phyloP scores from a whole-genome alignment of 2,113 vertebrate species.

The Forbesichthys papilliferus region DNA sequence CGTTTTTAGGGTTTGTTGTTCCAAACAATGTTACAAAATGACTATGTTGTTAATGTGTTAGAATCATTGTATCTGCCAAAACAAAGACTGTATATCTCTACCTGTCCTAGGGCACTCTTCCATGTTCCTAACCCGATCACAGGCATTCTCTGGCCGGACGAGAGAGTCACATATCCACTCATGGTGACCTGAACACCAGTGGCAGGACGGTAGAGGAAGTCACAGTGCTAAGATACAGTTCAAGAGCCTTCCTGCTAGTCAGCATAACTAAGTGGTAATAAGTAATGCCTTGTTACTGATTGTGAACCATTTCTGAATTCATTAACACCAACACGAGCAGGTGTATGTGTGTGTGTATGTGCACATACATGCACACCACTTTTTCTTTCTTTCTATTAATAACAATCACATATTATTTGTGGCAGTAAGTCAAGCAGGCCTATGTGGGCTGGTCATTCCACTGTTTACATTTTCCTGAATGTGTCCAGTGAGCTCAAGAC shows the following conservation, averaged over 20 bases:
- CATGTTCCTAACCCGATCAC: slow-evolving; percentile 74
- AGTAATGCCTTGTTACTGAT: slow-evolving; percentile 50
- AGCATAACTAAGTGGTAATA: slow-evolving; percentile 44
- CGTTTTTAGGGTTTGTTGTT: no score
- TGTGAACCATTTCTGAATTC: slow-evolving; percentile 33
- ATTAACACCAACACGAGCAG: slow-evolving; percentile 42
- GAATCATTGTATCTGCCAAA: no score
- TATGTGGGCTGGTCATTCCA: no score
- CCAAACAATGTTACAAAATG: no score
- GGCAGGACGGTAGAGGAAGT: slow-evolving; percentile 2
- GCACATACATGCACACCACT: background rate
- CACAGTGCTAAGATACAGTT: background rate
- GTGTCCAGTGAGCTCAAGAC: no score
- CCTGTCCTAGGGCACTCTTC: slow-evolving; percentile 75
- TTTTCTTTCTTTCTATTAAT: no score
- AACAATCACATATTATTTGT: no score
- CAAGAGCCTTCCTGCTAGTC: slow-evolving; percentile 17
- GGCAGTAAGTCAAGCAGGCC: no score
- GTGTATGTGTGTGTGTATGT: slow-evolving; percentile 11
- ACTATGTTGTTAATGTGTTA: no score
- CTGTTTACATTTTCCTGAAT: no score
- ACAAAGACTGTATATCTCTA: slow-evolving; percentile 3
- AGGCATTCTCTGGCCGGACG: slow-evolving; percentile 70
- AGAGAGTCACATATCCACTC: slow-evolving; percentile 61
- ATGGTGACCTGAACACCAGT: slow-evolving; percentile 48